Evolutionary conservation across 2,888 invertebrate species (phyloP), one percentile per base, ranked within the genome.

Genomic region (Hydropsyche betteni): DNA sequence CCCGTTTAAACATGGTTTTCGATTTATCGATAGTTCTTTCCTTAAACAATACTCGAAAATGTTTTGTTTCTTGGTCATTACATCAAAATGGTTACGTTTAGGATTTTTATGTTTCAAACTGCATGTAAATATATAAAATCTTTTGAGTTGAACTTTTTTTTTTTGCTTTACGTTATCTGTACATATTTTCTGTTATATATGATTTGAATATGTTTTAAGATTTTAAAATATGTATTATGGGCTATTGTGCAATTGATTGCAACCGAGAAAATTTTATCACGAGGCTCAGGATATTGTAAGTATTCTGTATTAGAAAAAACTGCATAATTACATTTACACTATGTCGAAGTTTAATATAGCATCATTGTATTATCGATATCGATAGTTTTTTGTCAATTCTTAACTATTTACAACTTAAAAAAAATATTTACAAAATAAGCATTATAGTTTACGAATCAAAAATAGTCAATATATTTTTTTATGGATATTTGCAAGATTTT

Each of bases 181-280:
- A 72, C 36, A 72, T 72, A 72, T 72, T 38, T 14, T 58, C 36
- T 36, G 10, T 44, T 44, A 44, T 44, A 8, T 8, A 4, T 44
- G 10, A 44, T 44, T 44, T 6, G 10, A 44, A 8, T 44, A 44
- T 8, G 44, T 44, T 8, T 44, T 44, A 44, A 8, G 44, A 8
- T 44, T n/a, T n/a, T 44, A 44, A 44, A 6, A 8, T 6, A 8
- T 8, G 8, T 70, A 53, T 10, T 10, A 14, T 34, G 70, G 70
- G 61, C 38, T 72, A 38, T 72, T 58, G 72, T 72, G 72, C 72
- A 72, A 72, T 72, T 53, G 53, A 53, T 53, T 24, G 52, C 70
- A 12, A 52, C 16, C 34, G 5, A 53, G 53, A 24, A 14, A 53
- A n/a, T 70, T 58, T 51, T 10, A 70, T 14, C 36, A 53, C 14